A percentile compares a stretch with the other conserved stretches of the same genome.
These are phyloP conservation scores for Aporophyla lueneburgensis DNA, from an alignment of 2,888 invertebrate species.

Conservation along the genomic window DNA sequence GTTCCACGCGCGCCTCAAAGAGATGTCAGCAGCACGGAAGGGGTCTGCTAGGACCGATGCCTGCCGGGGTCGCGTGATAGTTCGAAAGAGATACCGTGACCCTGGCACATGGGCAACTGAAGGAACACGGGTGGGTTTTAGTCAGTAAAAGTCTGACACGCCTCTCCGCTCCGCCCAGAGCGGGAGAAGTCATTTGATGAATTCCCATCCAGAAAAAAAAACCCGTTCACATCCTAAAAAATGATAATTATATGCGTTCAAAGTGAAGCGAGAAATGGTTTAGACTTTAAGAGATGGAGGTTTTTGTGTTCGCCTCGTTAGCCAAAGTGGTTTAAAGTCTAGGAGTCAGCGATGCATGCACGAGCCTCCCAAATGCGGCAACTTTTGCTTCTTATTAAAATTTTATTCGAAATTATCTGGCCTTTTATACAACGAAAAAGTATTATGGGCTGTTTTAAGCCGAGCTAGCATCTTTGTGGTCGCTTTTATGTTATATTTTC, in stretches of 20 bases:
- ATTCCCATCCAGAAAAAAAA: too few relatives aligned
- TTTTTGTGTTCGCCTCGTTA: conserved; percentile 57
- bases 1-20: too few relatives aligned
- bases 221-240: background rate
- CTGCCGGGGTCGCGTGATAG: too few relatives aligned
- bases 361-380: conserved; percentile 56
- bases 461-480: conserved; percentile 38
- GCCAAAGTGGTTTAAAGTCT: conserved; percentile 60
- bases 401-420: conserved; percentile 50
- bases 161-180: too few relatives aligned
- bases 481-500: conserved; percentile 39
- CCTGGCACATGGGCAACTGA: too few relatives aligned
- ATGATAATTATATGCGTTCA: conserved; percentile 33
- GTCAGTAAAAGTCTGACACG: too few relatives aligned
- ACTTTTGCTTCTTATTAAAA: conserved; percentile 59
- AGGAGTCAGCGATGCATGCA: conserved; percentile 56
- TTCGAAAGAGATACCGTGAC: too few relatives aligned
- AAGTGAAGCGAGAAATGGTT: conserved; percentile 47
- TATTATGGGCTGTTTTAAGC: conserved; percentile 45
- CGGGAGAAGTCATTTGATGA: too few relatives aligned
- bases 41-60: too few relatives aligned
- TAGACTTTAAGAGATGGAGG: conserved; percentile 44
- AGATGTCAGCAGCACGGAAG: too few relatives aligned
- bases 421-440: conserved; percentile 42
- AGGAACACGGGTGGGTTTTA: too few relatives aligned